A percentile compares a stretch with the other conserved stretches of the same genome.
These are phyloP conservation scores for Percopsis transmontana DNA, from an alignment of 2,113 vertebrate species.

Conservation along the genomic window DNA sequence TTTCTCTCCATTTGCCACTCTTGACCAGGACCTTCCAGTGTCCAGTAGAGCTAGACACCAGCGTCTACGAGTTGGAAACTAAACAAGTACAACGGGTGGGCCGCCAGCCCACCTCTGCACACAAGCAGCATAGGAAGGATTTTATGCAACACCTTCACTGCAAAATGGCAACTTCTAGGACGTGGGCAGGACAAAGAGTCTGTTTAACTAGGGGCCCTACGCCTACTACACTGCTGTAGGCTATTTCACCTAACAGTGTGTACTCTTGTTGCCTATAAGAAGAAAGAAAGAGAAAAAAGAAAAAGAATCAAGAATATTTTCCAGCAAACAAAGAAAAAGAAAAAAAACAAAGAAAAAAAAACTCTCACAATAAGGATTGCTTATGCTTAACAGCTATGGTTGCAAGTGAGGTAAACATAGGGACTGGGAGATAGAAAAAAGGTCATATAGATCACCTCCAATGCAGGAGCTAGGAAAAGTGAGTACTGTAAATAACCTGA, in stretches of 20 bases:
- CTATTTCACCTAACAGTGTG: not conserved
- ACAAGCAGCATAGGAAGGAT: not conserved
- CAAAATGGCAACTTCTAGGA: slow-evolving; percentile 34
- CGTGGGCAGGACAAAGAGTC: slow-evolving; percentile 23
- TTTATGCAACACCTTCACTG: slow-evolving; percentile 40
- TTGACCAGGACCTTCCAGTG: not conserved
- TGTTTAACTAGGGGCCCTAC: slow-evolving; percentile 25
- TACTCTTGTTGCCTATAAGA: not conserved
- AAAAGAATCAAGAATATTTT: not conserved
- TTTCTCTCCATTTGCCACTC: not conserved
- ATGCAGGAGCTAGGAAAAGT: slow-evolving; percentile 6
- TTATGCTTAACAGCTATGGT: slow-evolving; percentile 15
- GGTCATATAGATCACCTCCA: not conserved
- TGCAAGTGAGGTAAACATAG: not conserved
- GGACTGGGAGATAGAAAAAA: not conserved
- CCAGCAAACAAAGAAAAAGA: not conserved
- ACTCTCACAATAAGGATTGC: not conserved
- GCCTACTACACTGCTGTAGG: not conserved
- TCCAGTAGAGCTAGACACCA: too few species aligned
- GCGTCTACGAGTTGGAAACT: slow-evolving; percentile 2
- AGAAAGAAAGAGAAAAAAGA: not conserved
- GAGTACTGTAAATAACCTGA: not conserved
- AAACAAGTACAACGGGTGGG: slow-evolving; percentile 2
- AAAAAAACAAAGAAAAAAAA: not conserved
- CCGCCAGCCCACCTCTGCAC: not conserved